Evolutionary conservation across 2,888 invertebrate species (phyloP), one percentile per base, ranked within the genome.

Genomic region (Cyrtodaria siliqua): DNA sequence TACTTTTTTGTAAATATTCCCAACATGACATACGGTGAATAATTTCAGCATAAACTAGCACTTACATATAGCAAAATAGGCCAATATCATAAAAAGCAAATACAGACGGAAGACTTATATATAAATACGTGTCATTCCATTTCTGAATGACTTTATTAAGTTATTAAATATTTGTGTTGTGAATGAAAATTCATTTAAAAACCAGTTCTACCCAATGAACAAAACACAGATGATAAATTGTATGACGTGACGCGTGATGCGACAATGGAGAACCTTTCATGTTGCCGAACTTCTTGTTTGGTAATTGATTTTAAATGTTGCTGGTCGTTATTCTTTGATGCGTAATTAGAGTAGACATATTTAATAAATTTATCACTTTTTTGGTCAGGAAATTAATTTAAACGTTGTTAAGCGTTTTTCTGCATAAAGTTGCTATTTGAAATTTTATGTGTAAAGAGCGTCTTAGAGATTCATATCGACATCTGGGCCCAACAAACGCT

Each of bases 311-410:
- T 69, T 53, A 29, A 60, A 33, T 12, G 33, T 33, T 33, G 33
- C 33, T 8, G 33, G 33, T 33, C 33, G 33, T 33, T 33, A 33
- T 4, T 33, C 44, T 44, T 44, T 44, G 44, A 44, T 44, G 44
- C 44, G 26, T 60, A 67, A 76, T 70, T 76, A 56, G 55, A 16
- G 56, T 50, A 47, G 70, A 60, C 62, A 76, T 33, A 12, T 61
- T 66, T 66, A 61, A 70, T 70, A 70, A 70, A 76, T 76, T 76
- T 61, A 70, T 76, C 76, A 70, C 67, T 66, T 27, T 42, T 38
- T 50, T 24, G 52, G 50, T 61, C 60, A 75, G 61, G 63, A 63
- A 67, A 63, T 64, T 72, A 71, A 77, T 77, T 75, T 72, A 63
- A 72, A 72, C 49, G 66, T 61, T 59, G 71, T 63, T 71, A 68